phyloP scores from a whole-genome alignment of 2,888 invertebrate species.

The Diaperis boleti region DNA sequence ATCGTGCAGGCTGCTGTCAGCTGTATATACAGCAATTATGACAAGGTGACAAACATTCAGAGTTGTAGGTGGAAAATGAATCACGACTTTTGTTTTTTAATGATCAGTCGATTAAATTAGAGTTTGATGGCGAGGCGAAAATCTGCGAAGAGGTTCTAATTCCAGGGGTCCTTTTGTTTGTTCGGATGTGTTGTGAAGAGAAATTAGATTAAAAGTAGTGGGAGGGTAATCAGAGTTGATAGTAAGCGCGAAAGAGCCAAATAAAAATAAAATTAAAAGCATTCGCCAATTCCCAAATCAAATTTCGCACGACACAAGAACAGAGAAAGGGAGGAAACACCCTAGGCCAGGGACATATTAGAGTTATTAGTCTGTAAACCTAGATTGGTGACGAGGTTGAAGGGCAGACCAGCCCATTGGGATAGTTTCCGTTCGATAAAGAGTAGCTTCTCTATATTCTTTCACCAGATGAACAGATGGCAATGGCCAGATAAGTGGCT shows the following conservation, averaged over 20 bases:
- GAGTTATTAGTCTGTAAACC: constrained; percentile 43
- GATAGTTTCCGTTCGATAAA: constrained; percentile 34
- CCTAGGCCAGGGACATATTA: constrained; percentile 34
- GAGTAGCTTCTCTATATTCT: constrained; percentile 43
- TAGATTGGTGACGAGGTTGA: constrained; percentile 42
- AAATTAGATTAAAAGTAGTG: constrained; percentile 43
- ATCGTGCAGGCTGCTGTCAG: background rate
- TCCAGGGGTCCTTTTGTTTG: constrained; percentile 36
- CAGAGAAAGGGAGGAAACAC: constrained; percentile 35
- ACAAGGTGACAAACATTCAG: constrained; percentile 1
- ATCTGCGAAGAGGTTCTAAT: constrained; percentile 16
- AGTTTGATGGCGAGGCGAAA: constrained; percentile 34
- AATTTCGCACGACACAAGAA: constrained; percentile 37
- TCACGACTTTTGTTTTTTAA: constrained; percentile 13
- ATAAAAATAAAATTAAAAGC: constrained; percentile 43
- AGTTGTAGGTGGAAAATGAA: background rate
- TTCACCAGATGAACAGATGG: constrained; percentile 49
- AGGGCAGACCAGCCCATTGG: constrained; percentile 28
- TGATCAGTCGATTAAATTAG: constrained; percentile 22
- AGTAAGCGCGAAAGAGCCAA: constrained; percentile 31
- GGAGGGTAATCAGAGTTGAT: constrained; percentile 30
- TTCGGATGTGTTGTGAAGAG: constrained; percentile 38
- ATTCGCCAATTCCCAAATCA: constrained; percentile 40
- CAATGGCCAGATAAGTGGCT: constrained; percentile 49
- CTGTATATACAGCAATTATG: background rate